These are phyloP conservation scores for Silvanus unidentatus DNA, from an alignment of 2,888 invertebrate genomes.

Conservation along the genomic window DNA sequence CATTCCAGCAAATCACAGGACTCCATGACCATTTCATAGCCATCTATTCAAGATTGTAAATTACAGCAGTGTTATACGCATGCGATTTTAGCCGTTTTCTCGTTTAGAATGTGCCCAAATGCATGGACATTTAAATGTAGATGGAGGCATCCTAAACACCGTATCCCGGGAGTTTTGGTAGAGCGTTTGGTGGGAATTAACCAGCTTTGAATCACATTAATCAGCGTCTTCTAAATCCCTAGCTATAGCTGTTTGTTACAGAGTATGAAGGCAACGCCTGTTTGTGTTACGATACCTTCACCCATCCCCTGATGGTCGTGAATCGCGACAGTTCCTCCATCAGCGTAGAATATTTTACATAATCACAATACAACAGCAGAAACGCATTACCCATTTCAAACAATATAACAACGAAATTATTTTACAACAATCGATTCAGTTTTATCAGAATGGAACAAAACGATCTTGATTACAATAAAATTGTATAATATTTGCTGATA, in stretches of 20 bases:
- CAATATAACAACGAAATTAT: no score
- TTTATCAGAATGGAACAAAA: no score
- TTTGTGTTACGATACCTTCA: constrained; percentile 17
- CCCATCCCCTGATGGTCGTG: constrained; percentile 17
- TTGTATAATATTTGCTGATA: no score
- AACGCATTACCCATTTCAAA: no score
- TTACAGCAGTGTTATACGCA: constrained; percentile 38
- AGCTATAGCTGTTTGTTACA: constrained; percentile 47
- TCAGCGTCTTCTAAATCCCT: constrained; percentile 56
- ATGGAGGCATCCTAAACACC: constrained; percentile 31
- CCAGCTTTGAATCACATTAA: constrained; percentile 65
- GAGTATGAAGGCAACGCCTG: constrained; percentile 23
- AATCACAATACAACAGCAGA: no score
- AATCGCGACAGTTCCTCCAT: constrained; percentile 15
- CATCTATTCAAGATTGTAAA: constrained; percentile 42
- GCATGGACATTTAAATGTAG: no score
- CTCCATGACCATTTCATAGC: constrained; percentile 37
- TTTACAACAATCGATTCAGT: no score
- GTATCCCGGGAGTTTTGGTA: constrained; percentile 50
- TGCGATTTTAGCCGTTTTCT: constrained; percentile 32
- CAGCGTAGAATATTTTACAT: not conserved
- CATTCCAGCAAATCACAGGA: constrained; percentile 36
- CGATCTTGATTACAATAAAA: no score
- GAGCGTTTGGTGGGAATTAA: constrained; percentile 60
- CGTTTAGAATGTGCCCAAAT: constrained; percentile 24